Base-by-base conservation (phyloP, 2,888 invertebrate genomes). In the Ophioninae sp. region DNA sequence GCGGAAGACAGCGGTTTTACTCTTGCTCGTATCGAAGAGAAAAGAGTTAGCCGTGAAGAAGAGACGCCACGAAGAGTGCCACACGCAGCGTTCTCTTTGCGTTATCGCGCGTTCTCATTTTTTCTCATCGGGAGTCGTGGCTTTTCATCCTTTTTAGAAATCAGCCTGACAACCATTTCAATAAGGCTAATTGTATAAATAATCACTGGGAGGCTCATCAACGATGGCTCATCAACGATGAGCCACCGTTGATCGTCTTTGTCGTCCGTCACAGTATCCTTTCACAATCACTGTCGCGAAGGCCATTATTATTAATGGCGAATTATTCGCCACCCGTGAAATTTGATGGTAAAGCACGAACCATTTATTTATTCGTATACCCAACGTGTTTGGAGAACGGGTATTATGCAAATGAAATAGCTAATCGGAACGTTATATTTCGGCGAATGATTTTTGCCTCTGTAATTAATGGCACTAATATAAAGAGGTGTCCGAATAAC, bases 221-320 rank as follows among this genome's bases (percentile, higher is more conserved):
- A n/a, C n/a, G n/a, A n/a, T n/a, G n/a, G n/a, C n/a, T n/a, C n/a
- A 83, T 81, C 80, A 85, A 51, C 67, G 77, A 79, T 74, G 76
- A 71, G 64, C 79, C 59, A 68, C 65, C 67, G 72, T 73, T 30
- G 30, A 30, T 73, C 51, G 44, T 51, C 64, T 71, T 67, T 63
- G 75, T 71, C 72, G 81, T 85, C 73, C 75, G 83, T 83, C 78
- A 84, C 77, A 78, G 51, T 81, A 84, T 85, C 63, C 67, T 63
- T 39, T 10, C 30, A 39, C 58, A 79, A 65, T 71, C 51, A 41
- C 10, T 8, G 23, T 22, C 20, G 3, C 39, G 13, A 37, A n/a
- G 39, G 59, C n/a, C n/a, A n/a, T n/a, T n/a, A n/a, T n/a, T n/a
- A n/a, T n/a, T n/a, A n/a, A n/a, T n/a, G n/a, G n/a, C 22, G 51